phyloP scores from a whole-genome alignment of 2,113 vertebrate species.

The Panurus biarmicus region DNA sequence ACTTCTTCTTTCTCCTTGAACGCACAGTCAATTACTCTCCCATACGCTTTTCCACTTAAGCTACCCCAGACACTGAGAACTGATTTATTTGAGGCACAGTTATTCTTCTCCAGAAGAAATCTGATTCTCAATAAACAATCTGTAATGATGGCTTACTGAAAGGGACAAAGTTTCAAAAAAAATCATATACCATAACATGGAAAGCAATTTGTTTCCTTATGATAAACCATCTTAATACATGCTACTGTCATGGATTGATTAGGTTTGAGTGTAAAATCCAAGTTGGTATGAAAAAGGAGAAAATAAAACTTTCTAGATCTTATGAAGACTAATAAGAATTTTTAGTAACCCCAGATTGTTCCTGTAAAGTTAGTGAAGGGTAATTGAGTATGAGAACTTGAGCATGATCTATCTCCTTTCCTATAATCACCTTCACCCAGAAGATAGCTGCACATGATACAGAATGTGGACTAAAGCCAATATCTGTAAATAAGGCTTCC shows the following conservation, averaged over 20 bases:
- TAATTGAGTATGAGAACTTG: background rate
- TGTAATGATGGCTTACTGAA: background rate
- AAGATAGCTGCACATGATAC: background rate
- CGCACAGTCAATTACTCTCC: background rate
- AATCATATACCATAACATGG: background rate
- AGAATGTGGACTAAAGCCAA: background rate
- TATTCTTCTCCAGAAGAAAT: background rate
- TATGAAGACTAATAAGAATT: background rate
- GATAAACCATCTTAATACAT: background rate
- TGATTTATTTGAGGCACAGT: background rate
- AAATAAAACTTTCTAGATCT: background rate
- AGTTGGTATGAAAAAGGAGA: background rate
- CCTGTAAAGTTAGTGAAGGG: background rate
- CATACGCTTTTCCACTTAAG: background rate
- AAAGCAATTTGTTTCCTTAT: background rate
- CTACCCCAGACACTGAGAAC: background rate
- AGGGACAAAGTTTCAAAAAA: background rate
- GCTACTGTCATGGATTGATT: background rate
- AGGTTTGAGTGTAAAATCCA: background rate
- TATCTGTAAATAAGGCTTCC: background rate
- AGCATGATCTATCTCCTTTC: background rate
- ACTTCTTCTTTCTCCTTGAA: background rate
- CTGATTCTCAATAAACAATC: background rate
- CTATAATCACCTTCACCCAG: background rate
- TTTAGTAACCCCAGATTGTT: background rate